Evolutionary conservation across 2,113 vertebrate genomes (phyloP).

Genomic region (Baryphthengus martii): DNA sequence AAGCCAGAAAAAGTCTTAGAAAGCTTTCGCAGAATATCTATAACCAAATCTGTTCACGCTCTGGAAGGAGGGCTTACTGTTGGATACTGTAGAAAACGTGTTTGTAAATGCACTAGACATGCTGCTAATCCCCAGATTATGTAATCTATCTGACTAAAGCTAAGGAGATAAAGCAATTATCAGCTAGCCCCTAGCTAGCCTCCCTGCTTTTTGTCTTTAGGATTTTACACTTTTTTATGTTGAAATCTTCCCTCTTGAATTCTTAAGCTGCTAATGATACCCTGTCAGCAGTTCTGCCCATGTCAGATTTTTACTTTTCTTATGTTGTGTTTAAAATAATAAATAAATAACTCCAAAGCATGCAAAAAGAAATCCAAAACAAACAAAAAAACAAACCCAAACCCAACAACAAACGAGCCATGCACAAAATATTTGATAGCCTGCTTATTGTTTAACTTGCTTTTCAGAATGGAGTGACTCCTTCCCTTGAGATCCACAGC

Average conservation of each 20-base stretch:
- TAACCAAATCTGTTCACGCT: background rate
- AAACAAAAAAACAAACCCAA: background rate
- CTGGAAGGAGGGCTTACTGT: background rate
- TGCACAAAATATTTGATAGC: background rate
- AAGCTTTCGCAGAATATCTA: background rate
- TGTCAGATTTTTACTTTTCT: background rate
- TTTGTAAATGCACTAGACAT: background rate
- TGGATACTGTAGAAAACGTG: background rate
- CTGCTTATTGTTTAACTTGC: background rate
- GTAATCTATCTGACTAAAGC: background rate
- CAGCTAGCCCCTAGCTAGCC: background rate
- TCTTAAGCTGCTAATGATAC: background rate
- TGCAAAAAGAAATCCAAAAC: no score
- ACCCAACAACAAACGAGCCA: background rate
- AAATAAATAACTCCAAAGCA: no score
- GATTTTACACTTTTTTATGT: background rate
- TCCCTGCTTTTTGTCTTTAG: background rate
- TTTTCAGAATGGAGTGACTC: background rate
- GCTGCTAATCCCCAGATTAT: background rate
- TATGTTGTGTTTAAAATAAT: background rate
- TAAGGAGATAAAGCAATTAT: background rate
- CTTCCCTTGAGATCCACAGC: background rate
- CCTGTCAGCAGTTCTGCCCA: background rate
- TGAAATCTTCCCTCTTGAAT: background rate
- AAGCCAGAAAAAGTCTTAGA: background rate